A percentile compares a stretch with the other conserved stretches of the same genome.
These are phyloP conservation scores for Pterocles orientalis DNA, from an alignment of 2,113 vertebrate species.

Conservation along the genomic window DNA sequence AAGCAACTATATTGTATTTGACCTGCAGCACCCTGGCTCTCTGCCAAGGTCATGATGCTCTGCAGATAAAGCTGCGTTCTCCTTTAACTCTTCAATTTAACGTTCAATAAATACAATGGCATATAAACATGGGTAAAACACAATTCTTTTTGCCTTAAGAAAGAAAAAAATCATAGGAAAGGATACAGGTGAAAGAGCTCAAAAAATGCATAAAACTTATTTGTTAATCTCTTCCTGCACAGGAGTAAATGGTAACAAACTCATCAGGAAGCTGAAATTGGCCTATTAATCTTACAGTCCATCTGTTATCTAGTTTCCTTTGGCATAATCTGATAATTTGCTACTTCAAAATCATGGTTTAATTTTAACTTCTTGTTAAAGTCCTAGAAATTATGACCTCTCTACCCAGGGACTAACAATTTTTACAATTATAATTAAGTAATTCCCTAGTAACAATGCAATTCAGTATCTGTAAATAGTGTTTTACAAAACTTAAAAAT, in stretches of 20 bases:
- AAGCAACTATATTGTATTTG: background rate
- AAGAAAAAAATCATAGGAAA: background rate
- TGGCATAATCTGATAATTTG: background rate
- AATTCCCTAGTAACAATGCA: background rate
- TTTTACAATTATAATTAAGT: background rate
- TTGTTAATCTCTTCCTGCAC: slow-evolving; percentile 36
- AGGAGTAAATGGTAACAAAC: slow-evolving; percentile 25
- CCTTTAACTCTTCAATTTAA: background rate
- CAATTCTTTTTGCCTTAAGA: background rate
- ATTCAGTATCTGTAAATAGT: background rate
- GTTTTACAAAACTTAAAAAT: background rate
- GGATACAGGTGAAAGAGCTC: background rate
- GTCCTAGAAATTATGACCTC: background rate
- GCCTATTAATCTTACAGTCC: slow-evolving; percentile 28
- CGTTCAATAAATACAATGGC: background rate
- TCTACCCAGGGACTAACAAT: background rate
- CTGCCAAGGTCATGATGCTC: background rate
- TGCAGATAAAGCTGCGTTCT: background rate
- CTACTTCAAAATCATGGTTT: background rate
- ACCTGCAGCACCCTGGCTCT: background rate
- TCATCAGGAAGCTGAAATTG: background rate
- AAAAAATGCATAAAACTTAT: background rate
- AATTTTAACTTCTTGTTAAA: slow-evolving; percentile 6
- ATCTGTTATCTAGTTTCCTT: slow-evolving; percentile 48
- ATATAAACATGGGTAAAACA: background rate